These are phyloP conservation scores for Homarus americanus DNA, from an alignment of 1,140 invertebrate genomes.

Conservation along the genomic window DNA sequence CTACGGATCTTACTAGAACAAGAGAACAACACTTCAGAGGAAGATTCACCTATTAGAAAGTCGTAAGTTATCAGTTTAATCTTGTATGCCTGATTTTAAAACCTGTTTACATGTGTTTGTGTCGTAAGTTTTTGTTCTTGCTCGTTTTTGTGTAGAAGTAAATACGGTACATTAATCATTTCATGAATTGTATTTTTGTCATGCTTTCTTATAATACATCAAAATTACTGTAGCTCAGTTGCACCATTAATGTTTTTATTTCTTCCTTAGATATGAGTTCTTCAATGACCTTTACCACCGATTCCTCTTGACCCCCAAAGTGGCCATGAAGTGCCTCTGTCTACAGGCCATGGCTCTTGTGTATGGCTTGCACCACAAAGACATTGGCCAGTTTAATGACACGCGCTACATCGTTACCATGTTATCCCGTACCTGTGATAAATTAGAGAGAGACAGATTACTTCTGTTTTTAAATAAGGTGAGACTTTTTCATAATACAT, in stretches of 20 bases:
- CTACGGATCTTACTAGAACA: slow-evolving; percentile 95
- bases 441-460: slow-evolving; percentile 91
- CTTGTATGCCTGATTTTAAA: neutral
- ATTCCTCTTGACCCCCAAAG: slow-evolving; percentile 93
- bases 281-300: slow-evolving; percentile 99
- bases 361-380: slow-evolving; percentile 95
- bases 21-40: slow-evolving; percentile 86
- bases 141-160: too few species aligned
- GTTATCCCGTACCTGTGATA: slow-evolving; percentile 92
- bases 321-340: slow-evolving; percentile 97
- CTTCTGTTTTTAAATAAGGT: slow-evolving; percentile 89
- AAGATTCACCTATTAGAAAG: slow-evolving; percentile 90
- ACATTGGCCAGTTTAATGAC: slow-evolving; percentile 98
- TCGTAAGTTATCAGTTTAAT: slow-evolving; percentile 83
- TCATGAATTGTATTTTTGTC: too few species aligned
- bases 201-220: neutral
- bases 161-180: too few species aligned
- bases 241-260: slow-evolving; percentile 19
- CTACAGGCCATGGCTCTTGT: slow-evolving; percentile 97
- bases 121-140: slow-evolving; percentile 11
- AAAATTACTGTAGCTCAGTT: neutral
- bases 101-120: too few species aligned
- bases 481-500: slow-evolving; percentile 7
- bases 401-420: slow-evolving; percentile 97
- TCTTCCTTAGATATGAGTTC: slow-evolving; percentile 87